A percentile compares a stretch with the other conserved stretches of the same genome.
These are phyloP conservation scores for Drosophila anomalipes DNA, from an alignment of 2,888 invertebrate genomes.

Conservation along the genomic window DNA sequence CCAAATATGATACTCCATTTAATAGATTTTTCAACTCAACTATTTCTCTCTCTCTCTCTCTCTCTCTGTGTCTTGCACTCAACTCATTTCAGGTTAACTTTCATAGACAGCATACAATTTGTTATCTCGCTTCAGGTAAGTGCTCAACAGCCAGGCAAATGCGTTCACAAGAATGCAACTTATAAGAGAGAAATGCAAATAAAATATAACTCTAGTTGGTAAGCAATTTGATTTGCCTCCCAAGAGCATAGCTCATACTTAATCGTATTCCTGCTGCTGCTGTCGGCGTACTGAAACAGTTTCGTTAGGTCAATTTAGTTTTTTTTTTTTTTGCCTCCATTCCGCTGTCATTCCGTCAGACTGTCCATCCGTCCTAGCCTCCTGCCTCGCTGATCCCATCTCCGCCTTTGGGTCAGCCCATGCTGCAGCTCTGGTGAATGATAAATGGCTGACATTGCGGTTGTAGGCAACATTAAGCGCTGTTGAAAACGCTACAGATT, in stretches of 20 bases:
- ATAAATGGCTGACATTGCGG: conserved; percentile 78
- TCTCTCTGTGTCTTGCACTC: neutral
- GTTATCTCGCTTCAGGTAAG: conserved; percentile 56
- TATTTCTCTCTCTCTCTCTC: neutral
- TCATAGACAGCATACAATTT: conserved; percentile 45
- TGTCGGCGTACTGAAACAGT: neutral
- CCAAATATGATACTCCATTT: conserved; percentile 1
- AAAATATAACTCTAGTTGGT: conserved; percentile 17
- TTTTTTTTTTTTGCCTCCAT: conserved; percentile 28
- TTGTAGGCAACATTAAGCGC: conserved; percentile 77
- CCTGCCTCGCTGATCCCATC: neutral
- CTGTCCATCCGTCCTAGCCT: conserved; percentile 21
- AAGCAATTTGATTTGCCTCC: conserved; percentile 52
- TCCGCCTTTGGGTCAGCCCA: conserved; percentile 13
- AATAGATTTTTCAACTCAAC: conserved; percentile 5
- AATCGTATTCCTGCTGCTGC: conserved; percentile 32
- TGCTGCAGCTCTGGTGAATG: conserved; percentile 58
- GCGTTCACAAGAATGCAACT: conserved; percentile 24
- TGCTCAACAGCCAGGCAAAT: conserved; percentile 19
- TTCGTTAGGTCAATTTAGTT: conserved; percentile 52
- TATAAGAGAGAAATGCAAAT: conserved; percentile 19
- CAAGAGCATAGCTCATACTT: conserved; percentile 34
- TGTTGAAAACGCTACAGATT: conserved; percentile 77
- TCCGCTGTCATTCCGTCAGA: conserved; percentile 28
- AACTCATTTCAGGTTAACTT: conserved; percentile 31